phyloP scores from a whole-genome alignment of 2,888 invertebrate genomes.

The Rhamnusium bicolor region DNA sequence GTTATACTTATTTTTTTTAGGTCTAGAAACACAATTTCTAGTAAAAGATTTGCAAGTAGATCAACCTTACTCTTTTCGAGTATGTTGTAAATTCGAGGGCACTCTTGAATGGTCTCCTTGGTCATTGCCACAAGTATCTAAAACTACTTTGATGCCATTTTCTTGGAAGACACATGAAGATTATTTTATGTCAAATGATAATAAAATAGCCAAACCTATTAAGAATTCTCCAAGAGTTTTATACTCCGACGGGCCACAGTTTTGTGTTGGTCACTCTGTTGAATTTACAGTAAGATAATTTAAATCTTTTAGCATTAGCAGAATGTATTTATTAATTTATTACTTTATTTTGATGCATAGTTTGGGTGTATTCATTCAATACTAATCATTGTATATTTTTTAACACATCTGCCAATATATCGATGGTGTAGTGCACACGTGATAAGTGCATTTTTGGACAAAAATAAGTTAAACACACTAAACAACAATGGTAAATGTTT shows the following conservation, averaged over 20 bases:
- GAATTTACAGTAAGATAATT: slow-evolving; percentile 71
- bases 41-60: slow-evolving; percentile 71
- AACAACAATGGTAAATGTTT: no score
- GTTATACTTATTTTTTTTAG: slow-evolving; percentile 59
- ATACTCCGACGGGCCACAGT: slow-evolving; percentile 71
- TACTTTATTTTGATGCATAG: no score
- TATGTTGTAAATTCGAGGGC: slow-evolving; percentile 72
- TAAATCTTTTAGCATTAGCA: slow-evolving; percentile 6
- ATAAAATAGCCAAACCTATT: slow-evolving; percentile 71
- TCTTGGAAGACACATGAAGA: slow-evolving; percentile 70
- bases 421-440: no score
- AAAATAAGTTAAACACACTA: no score
- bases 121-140: slow-evolving; percentile 72
- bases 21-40: slow-evolving; percentile 70
- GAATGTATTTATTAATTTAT: slow-evolving; percentile 5
- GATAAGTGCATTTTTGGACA: no score
- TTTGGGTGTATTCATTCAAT: no score
- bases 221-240: slow-evolving; percentile 66
- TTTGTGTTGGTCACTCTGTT: slow-evolving; percentile 72
- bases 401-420: no score
- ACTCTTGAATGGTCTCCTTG: slow-evolving; percentile 72
- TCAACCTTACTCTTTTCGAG: slow-evolving; percentile 73
- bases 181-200: slow-evolving; percentile 71
- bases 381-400: no score
- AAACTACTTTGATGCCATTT: slow-evolving; percentile 71